These are phyloP conservation scores for Axis porcinus DNA, from an alignment of 2,113 vertebrate species.

Conservation along the genomic window DNA sequence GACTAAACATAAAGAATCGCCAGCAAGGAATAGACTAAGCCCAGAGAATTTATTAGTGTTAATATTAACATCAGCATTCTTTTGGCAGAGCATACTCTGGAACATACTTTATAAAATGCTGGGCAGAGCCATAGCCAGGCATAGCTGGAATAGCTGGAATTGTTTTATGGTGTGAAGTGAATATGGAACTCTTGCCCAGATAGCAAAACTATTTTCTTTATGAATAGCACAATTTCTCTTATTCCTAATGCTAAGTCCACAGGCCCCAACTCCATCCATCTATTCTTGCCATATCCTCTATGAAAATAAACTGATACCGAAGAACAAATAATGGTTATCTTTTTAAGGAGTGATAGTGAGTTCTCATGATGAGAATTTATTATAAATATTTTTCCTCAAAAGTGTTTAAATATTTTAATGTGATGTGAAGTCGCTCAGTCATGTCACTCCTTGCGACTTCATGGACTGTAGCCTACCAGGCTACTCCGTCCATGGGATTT, in stretches of 20 bases:
- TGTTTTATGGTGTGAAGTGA: neutral
- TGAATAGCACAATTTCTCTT: neutral
- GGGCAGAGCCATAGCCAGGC: neutral
- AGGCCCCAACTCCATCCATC: neutral
- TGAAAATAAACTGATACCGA: conserved; percentile 46
- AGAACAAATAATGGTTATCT: neutral
- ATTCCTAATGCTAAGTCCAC: neutral
- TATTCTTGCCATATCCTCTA: conserved; percentile 18
- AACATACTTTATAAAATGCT: neutral
- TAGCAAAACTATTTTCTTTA: neutral
- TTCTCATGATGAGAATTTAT: neutral
- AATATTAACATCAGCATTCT: conserved; percentile 25
- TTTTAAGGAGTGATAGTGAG: neutral
- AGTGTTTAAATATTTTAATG: neutral
- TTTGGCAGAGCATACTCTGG: conserved; percentile 17
- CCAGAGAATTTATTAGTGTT: conserved; percentile 29
- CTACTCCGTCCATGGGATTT: neutral
- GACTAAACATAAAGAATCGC: neutral
- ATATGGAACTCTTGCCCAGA: neutral
- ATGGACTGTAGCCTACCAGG: neutral
- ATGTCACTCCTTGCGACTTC: neutral
- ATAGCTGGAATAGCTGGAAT: neutral
- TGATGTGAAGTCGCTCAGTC: neutral
- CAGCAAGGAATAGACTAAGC: neutral
- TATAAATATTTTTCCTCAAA: neutral